Conservation (phyloP, 2,113 vertebrate species). For the Onychorhynchus coronatus region DNA sequence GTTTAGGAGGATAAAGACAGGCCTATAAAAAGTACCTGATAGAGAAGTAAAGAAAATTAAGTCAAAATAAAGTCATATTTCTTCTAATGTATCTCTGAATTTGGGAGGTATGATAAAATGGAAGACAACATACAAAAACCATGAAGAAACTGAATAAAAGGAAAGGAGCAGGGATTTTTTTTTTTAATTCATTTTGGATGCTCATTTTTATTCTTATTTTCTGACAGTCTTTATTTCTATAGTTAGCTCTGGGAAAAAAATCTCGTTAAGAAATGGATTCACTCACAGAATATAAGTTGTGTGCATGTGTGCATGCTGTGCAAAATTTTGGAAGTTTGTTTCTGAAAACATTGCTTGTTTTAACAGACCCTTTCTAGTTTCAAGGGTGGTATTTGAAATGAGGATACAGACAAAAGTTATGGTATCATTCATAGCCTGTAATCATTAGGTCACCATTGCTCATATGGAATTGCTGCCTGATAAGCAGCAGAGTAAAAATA, state of each 20-base stretch:
- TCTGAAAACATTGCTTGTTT: neutral
- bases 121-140: neutral
- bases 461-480: neutral
- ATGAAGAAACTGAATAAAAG: neutral
- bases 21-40: neutral
- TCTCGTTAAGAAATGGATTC: neutral
- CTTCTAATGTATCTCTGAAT: neutral
- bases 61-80: neutral
- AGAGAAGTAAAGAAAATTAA: neutral
- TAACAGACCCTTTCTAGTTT: neutral
- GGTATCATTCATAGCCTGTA: neutral
- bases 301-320: neutral
- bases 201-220: neutral
- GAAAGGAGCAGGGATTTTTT: neutral
- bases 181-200: neutral
- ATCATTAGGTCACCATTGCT: neutral
- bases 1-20: neutral
- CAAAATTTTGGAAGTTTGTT: neutral
- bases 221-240: neutral
- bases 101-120: neutral
- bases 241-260: neutral
- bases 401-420: neutral
- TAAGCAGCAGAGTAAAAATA: slow-evolving; percentile 27
- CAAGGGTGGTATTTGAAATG: neutral
- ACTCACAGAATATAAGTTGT: neutral